A percentile compares a stretch with the other conserved stretches of the same genome.
Evolutionary conservation across 2,797 vertebrate genomes (phyloP).

Genomic region (Malacoctenus gilli): DNA sequence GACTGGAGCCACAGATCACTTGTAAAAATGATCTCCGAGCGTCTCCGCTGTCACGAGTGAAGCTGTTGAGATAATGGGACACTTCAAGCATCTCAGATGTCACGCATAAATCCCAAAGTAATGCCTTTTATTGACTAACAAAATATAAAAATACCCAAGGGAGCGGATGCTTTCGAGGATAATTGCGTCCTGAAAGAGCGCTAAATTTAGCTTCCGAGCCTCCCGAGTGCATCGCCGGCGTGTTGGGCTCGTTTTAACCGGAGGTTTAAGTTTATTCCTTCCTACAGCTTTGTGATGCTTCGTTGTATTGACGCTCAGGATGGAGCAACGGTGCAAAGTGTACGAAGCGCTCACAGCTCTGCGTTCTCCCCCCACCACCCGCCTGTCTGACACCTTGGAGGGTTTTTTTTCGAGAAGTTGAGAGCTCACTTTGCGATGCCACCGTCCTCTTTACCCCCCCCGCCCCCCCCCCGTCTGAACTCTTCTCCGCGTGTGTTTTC

Average conservation of each 20-base stretch:
- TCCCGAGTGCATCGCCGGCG: constrained; percentile 22
- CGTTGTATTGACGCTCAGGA: constrained; percentile 21
- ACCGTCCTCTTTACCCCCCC: constrained; percentile 29
- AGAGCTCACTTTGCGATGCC: constrained; percentile 37
- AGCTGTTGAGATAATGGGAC: constrained; percentile 27
- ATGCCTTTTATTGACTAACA: constrained; percentile 45
- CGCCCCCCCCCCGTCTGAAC: neutral
- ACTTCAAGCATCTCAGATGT: constrained; percentile 33
- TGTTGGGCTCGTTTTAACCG: constrained; percentile 15
- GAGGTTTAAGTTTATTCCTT: constrained; percentile 25
- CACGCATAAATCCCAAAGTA: constrained; percentile 44
- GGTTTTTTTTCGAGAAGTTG: constrained; percentile 39
- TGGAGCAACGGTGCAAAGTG: constrained; percentile 19
- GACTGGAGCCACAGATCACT: constrained; percentile 4
- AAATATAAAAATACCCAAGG: constrained; percentile 29
- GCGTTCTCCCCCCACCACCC: constrained; percentile 9
- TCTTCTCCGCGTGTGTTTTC: too few relatives aligned
- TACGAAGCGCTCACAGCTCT: constrained; percentile 21
- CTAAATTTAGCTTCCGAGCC: constrained; percentile 50
- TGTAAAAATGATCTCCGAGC: constrained; percentile 17
- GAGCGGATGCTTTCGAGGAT: constrained; percentile 34
- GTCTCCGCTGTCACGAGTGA: constrained; percentile 10
- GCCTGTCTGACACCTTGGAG: constrained; percentile 33
- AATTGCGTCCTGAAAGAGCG: constrained; percentile 18
- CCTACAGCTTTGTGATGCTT: constrained; percentile 23